These are phyloP conservation scores for Leptoclinus maculatus DNA, from an alignment of 2,797 vertebrate species.

Conservation along the genomic window DNA sequence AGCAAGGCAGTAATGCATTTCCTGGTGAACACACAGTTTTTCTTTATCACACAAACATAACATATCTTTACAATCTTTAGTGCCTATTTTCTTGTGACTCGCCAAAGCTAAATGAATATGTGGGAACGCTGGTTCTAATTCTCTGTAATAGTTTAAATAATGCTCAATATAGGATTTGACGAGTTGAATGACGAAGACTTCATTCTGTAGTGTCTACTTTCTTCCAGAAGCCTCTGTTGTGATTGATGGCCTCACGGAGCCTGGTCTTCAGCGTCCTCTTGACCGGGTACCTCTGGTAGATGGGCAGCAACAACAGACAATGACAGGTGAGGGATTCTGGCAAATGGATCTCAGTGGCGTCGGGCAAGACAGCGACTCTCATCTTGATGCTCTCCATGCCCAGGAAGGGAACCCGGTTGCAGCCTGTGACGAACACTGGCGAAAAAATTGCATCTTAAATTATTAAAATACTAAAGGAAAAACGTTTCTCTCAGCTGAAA, in stretches of 20 bases:
- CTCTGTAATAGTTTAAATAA: not conserved
- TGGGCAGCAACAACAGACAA: constrained; percentile 76
- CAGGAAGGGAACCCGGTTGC: constrained; percentile 77
- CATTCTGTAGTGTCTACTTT: not conserved
- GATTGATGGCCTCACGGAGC: constrained; percentile 80
- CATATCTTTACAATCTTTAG: not conserved
- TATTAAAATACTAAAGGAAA: not conserved
- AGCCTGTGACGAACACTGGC: constrained; percentile 87
- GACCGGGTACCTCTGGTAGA: constrained; percentile 77
- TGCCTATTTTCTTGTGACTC: not conserved
- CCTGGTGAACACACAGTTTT: not conserved
- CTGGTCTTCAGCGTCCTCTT: constrained; percentile 74
- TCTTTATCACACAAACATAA: not conserved
- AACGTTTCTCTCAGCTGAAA: not conserved
- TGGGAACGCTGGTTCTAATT: not conserved
- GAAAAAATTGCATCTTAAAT: constrained; percentile 8
- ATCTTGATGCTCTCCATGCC: constrained; percentile 78
- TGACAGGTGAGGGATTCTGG: constrained; percentile 83
- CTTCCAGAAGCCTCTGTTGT: constrained; percentile 80
- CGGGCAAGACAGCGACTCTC: constrained; percentile 67
- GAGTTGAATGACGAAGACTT: not conserved
- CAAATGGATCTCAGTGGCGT: constrained; percentile 72
- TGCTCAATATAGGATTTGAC: not conserved
- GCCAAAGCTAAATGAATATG: not conserved
- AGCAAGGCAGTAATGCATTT: not conserved